Base-by-base conservation (phyloP, 2,888 invertebrate genomes). In the Gari tellinella region DNA sequence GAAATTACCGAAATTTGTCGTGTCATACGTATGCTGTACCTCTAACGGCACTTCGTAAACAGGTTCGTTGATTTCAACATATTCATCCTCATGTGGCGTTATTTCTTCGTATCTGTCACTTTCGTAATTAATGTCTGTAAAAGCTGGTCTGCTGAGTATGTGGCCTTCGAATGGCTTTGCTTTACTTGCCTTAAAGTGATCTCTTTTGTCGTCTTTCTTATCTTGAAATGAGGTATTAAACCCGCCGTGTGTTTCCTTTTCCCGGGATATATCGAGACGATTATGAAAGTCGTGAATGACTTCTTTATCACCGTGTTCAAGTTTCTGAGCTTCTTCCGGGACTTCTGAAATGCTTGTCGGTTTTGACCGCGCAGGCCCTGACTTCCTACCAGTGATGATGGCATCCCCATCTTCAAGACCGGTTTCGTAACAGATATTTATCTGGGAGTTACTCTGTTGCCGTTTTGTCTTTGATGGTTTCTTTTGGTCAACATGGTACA, bases 371-470 rank as follows among this genome's bases (percentile, higher is more conserved):
- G 58, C 26, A 7, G 38, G 37, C 10, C 21, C 37, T 19, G n/a
- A 23, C 23, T 48, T 15, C 19, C 38, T 57, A 12, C 48, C 41
- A 7, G 25, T 38, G 23, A 62, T 58, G 10, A 76, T 72, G 23
- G 43, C 48, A 31, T 58, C 55, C 14, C 58, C 66, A 0, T 70
- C 58, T 10, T 56, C 38, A 17, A 73, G 43, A 7, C 56, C 58
- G 31, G 48, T 56, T 8, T 60, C 67, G 46, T 76, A 76, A 45
- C 67, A 72, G 5, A 64, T 52, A 41, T 76, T 76, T 3, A 67
- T 57, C 37, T 76, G 76, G 14, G 72, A 38, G 10, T 56, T 72
- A 2, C 53, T 53, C 5, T 45, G 55, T 19, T 62, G 53, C 46
- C 64, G 56, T 41, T 56, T 48, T 3, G 40, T 14, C 12, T 49